Conservation (phyloP, 64 coral and sea anemone genomes). For the Dendronephthya gigantea region DNA sequence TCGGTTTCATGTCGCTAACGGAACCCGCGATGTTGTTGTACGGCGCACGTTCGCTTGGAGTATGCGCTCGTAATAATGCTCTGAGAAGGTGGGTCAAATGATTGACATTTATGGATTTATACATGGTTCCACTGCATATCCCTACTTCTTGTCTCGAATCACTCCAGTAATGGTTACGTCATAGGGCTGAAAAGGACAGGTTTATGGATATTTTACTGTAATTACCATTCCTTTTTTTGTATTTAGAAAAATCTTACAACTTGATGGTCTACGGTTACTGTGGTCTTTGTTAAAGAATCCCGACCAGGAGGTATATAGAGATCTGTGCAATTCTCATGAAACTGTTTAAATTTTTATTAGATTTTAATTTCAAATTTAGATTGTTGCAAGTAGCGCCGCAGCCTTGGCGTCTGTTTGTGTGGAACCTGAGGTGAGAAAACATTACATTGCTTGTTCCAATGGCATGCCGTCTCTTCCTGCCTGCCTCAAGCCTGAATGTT, state of each 20-base stretch:
- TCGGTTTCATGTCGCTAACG: conserved; percentile 52
- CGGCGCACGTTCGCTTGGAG: conserved; percentile 37
- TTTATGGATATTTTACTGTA: too few species aligned
- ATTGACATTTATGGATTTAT: neutral
- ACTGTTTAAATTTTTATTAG: too few species aligned
- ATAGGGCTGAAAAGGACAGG: too few species aligned
- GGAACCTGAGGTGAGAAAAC: neutral
- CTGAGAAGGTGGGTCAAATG: conserved; percentile 42
- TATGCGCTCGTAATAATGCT: conserved; percentile 51
- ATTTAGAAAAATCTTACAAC: conserved; percentile 55
- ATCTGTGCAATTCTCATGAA: too few species aligned
- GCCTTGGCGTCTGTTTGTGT: neutral
- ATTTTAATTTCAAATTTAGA: neutral
- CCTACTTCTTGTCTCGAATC: too few species aligned
- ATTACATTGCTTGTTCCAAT: too few species aligned
- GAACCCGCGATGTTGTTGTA: conserved; percentile 51
- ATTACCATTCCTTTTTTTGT: neutral
- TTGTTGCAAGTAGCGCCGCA: neutral
- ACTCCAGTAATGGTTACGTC: too few species aligned
- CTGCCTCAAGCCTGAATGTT: too few species aligned
- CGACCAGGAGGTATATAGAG: conserved; percentile 48
- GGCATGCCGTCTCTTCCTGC: too few species aligned
- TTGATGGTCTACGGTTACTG: conserved; percentile 59
- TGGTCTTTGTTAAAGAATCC: conserved; percentile 78
- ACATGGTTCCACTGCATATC: too few species aligned